Conservation (phyloP, 1,140 invertebrate species). For the Diorhabda sublineata region DNA sequence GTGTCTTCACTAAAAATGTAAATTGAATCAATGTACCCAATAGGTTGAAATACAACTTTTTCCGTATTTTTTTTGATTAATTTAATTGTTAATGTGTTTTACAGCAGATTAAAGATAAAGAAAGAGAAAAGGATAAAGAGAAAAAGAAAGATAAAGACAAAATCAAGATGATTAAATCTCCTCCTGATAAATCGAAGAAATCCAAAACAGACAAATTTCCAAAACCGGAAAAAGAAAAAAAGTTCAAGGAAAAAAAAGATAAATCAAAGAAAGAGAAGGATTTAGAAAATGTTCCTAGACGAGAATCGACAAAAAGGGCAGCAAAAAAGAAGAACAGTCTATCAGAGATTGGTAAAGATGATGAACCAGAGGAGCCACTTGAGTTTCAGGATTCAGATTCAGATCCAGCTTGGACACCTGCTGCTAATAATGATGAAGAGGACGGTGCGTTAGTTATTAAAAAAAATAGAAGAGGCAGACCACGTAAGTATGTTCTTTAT, state of each 20-base stretch:
- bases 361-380: conserved; percentile 50
- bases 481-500: conserved; percentile 11
- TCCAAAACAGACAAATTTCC: conserved; percentile 19
- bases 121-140: conserved; percentile 18
- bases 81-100: neutral
- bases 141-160: conserved; percentile 45
- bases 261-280: conserved; percentile 18
- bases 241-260: conserved; percentile 18
- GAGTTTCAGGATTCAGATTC: conserved; percentile 62
- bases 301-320: conserved; percentile 60
- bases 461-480: conserved; percentile 27
- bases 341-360: conserved; percentile 48
- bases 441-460: conserved; percentile 31
- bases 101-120: neutral
- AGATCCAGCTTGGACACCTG: conserved; percentile 70
- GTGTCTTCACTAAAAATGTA: too few species aligned
- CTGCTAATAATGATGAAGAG: conserved; percentile 50
- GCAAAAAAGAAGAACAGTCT: conserved; percentile 55
- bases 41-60: too few species aligned
- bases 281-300: conserved; percentile 48
- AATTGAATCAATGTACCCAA: too few species aligned
- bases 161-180: conserved; percentile 47
- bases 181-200: conserved; percentile 39
- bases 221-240: conserved; percentile 26
- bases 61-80: too few species aligned